Percentiles rank a stretch among this genome's conserved stretches.
Evolutionary conservation across 2,797 vertebrate genomes (phyloP).

Genomic region (Pitangus sulphuratus): DNA sequence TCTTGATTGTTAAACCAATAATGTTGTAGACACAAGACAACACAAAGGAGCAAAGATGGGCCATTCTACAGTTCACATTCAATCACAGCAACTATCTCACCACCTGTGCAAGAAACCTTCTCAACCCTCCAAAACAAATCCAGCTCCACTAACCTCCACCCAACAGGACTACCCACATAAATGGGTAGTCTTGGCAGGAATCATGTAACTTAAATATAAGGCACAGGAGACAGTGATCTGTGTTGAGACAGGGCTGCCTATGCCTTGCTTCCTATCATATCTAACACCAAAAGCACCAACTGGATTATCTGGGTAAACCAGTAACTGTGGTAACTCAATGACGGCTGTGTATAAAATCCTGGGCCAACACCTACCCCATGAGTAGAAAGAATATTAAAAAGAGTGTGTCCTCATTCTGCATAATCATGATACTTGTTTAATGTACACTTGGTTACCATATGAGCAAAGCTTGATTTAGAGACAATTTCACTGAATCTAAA

Average conservation of each 20-base stretch:
- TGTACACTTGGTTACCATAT: neutral
- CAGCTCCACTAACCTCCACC: neutral
- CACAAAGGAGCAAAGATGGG: neutral
- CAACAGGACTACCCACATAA: neutral
- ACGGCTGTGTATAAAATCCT: neutral
- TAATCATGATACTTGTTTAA: neutral
- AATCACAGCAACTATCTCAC: neutral
- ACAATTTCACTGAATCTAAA: neutral
- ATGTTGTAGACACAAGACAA: neutral
- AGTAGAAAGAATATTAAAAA: neutral
- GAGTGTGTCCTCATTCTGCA: neutral
- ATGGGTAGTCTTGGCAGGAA: neutral
- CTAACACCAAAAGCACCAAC: neutral
- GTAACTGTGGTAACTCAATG: accelerated
- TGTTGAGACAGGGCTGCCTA: neutral
- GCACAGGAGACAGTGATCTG: neutral
- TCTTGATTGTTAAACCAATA: neutral
- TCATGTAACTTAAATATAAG: neutral
- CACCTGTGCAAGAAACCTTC: neutral
- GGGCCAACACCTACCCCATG: neutral
- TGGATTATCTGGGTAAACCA: neutral
- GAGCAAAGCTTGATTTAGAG: neutral
- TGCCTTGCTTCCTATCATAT: accelerated
- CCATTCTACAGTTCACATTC: neutral
- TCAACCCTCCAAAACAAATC: neutral